Percentiles rank a stretch among this genome's conserved stretches.
These are phyloP conservation scores for Poecilus cupreus DNA, from an alignment of 2,888 invertebrate genomes.

Conservation along the genomic window DNA sequence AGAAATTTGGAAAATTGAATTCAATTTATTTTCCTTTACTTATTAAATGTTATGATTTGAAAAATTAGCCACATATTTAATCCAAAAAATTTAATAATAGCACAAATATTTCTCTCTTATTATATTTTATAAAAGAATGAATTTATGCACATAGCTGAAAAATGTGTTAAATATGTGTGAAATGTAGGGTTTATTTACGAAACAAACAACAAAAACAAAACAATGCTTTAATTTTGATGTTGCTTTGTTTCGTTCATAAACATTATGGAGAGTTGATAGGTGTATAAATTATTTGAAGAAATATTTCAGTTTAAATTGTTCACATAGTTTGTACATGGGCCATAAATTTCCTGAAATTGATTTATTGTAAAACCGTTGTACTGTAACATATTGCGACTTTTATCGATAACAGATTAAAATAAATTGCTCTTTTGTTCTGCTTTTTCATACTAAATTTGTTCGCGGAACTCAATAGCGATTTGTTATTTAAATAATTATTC, in stretches of 20 bases:
- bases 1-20: too few species aligned
- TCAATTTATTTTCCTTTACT: too few species aligned
- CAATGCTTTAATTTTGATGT: neutral
- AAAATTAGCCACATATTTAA: too few species aligned
- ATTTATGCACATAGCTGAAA: too few species aligned
- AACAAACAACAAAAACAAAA: neutral
- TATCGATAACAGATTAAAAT: slow-evolving; percentile 38
- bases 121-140: too few species aligned
- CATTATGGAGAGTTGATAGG: neutral
- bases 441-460: neutral
- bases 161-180: neutral
- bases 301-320: slow-evolving; percentile 38
- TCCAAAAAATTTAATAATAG: too few species aligned
- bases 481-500: too few species aligned
- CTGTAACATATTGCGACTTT: slow-evolving; percentile 20
- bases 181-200: neutral
- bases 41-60: too few species aligned
- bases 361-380: slow-evolving; percentile 22
- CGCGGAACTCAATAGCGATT: neutral
- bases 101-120: too few species aligned
- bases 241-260: neutral
- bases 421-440: slow-evolving; percentile 36
- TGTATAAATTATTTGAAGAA: slow-evolving; percentile 34
- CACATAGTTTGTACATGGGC: neutral
- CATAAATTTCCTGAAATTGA: slow-evolving; percentile 28